Base-by-base conservation (phyloP, 2,797 vertebrate species). In the Sebastes vulpes region DNA sequence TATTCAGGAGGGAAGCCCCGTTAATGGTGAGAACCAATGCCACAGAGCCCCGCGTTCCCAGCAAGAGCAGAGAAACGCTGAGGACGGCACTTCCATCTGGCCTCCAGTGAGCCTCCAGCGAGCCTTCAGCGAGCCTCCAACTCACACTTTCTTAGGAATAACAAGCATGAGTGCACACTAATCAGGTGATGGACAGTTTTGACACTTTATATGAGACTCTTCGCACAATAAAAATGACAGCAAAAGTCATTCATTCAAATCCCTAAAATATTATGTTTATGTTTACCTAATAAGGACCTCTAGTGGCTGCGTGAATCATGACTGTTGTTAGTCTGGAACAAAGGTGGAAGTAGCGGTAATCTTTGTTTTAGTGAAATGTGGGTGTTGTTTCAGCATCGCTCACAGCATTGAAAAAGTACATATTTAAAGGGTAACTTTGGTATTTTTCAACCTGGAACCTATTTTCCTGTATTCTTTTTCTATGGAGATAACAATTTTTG, bases 1-100 rank as follows among this genome's bases (percentile, higher is more conserved):
- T 90, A 96, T 96, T 97, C 96, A 97, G 96, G 95, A 94, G 97
- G 97, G 96, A 98, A 97, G 95, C 65, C 86, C 79, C 72, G 96
- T 96, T 97, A 97, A 97, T 88, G 95, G 95, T 95, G 96, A 96
- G 96, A 97, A 97, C 93, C 88, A 92, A 94, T 96, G 95, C 96
- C 96, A 96, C 93, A 91, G 94, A 97, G 96, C 95, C 16, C 83
- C 84, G 78, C 58, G 42, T 96, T 96, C 96, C 92, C 95, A 96
- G 95, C 95, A 91, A 84, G 82, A 91, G 81, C 84, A 58, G 67
- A 76, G 83, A 92, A 89, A 94, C 83, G 82, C 89, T 84, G 93
- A 88, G 92, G 90, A 90, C 83, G 66, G 72, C 79, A 64, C 86
- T 87, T 90, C 85, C 69, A 88, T 83, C 59, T 71, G 84, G 85